Evolutionary conservation across 1,140 invertebrate species (phyloP).

Genomic region (Drosophila watanabei): DNA sequence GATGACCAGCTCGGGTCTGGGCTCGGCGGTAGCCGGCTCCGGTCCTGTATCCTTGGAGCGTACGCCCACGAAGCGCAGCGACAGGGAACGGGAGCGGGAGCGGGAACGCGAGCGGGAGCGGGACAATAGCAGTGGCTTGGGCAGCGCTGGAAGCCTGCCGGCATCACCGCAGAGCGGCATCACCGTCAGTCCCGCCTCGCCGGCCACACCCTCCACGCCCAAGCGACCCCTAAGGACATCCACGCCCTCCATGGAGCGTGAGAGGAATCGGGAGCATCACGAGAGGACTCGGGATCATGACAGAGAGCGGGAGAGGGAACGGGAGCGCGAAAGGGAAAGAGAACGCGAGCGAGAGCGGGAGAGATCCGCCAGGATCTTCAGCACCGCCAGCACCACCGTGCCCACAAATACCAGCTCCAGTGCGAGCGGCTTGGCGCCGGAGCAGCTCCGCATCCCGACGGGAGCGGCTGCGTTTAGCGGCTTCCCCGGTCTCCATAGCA

Average conservation of each 20-base stretch:
- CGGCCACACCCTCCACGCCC: conserved; percentile 53
- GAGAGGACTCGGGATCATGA: conserved; percentile 15
- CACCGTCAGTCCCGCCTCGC: conserved; percentile 55
- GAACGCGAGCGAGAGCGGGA: conserved; percentile 33
- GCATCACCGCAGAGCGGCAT: conserved; percentile 74
- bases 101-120: conserved; percentile 45
- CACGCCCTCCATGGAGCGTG: conserved; percentile 61
- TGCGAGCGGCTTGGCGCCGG: conserved; percentile 48
- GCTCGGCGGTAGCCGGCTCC: conserved; percentile 10
- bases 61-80: conserved; percentile 57
- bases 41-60: conserved; percentile 41
- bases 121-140: conserved; percentile 64
- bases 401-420: conserved; percentile 64
- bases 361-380: conserved; percentile 41
- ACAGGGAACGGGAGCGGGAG: conserved; percentile 24
- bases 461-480: conserved; percentile 80
- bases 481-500: conserved; percentile 74
- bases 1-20: conserved; percentile 55
- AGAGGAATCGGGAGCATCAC: conserved; percentile 22
- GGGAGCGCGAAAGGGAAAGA: conserved; percentile 19
- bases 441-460: conserved; percentile 78
- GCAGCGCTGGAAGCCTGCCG: conserved; percentile 68
- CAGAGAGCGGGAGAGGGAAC: conserved; percentile 8
- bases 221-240: conserved; percentile 72
- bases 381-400: conserved; percentile 74